A percentile compares a stretch with the other conserved stretches of the same genome.
Evolutionary conservation across 2,113 vertebrate genomes (phyloP).

Genomic region (Cheilinus undulatus): DNA sequence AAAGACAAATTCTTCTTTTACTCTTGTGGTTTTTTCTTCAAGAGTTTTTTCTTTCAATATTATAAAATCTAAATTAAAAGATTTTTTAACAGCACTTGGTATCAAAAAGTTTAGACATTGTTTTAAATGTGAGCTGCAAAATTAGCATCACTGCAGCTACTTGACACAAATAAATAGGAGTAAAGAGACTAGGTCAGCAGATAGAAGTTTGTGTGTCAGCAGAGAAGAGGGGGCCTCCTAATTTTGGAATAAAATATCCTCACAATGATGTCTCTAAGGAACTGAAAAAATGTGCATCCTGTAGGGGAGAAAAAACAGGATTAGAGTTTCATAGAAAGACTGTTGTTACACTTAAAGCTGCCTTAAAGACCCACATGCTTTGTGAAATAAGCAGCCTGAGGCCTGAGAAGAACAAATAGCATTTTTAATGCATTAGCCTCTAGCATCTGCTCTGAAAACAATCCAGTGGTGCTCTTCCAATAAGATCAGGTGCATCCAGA

Average conservation of each 20-base stretch:
- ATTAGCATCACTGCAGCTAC: slow-evolving; percentile 45
- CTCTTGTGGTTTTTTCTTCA: too few relatives aligned
- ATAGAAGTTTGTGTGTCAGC: slow-evolving; percentile 38
- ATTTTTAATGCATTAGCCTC: slow-evolving; percentile 20
- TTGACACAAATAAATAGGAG: slow-evolving; percentile 39
- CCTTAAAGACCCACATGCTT: slow-evolving; percentile 3
- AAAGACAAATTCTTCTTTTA: too few relatives aligned
- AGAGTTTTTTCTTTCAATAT: too few relatives aligned
- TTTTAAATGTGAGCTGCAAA: background rate
- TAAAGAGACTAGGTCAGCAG: slow-evolving; percentile 39
- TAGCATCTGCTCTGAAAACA: slow-evolving; percentile 14
- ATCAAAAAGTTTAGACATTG: too few relatives aligned
- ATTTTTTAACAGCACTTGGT: too few relatives aligned
- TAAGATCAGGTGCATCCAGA: slow-evolving; percentile 21
- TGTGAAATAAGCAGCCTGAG: slow-evolving; percentile 3
- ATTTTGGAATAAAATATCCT: background rate
- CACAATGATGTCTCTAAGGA: slow-evolving; percentile 12
- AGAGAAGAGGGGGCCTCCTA: background rate
- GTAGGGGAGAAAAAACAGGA: slow-evolving; percentile 7
- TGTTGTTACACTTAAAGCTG: background rate
- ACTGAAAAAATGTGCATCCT: slow-evolving; percentile 3
- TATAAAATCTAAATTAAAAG: too few relatives aligned
- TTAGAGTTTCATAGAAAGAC: slow-evolving; percentile 3
- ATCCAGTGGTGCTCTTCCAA: slow-evolving; percentile 1
- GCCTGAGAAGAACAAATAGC: slow-evolving; percentile 27